These are phyloP conservation scores for Isaurus tuberculatus DNA, from an alignment of 92 coral and sea anemone genomes.

Conservation along the genomic window DNA sequence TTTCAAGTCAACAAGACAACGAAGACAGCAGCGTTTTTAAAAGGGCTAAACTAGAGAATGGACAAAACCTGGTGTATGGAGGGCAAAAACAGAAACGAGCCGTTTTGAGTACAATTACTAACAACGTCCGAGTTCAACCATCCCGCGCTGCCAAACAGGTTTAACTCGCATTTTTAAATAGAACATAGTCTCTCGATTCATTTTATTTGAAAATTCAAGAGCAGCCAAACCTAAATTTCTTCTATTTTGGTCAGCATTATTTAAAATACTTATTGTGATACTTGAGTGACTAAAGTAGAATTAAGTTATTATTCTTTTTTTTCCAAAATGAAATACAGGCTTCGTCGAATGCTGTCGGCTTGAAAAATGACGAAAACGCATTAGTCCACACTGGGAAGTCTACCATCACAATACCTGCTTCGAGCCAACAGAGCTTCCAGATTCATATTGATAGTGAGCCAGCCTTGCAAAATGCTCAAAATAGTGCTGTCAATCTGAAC, in stretches of 20 bases:
- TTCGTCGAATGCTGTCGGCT: slow-evolving; percentile 55
- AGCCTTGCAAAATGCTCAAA: slow-evolving; percentile 56
- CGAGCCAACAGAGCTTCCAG: slow-evolving; percentile 75
- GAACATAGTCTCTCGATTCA: not conserved
- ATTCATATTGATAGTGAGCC: slow-evolving; percentile 87
- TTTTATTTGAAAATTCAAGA: not conserved
- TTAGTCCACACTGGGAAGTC: slow-evolving; percentile 76
- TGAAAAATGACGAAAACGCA: slow-evolving; percentile 93
- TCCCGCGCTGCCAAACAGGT: slow-evolving; percentile 93
- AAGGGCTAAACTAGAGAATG: slow-evolving; percentile 86
- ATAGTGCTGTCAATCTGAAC: slow-evolving; percentile 9
- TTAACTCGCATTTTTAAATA: not conserved
- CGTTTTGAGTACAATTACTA: slow-evolving; percentile 93
- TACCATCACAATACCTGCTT: slow-evolving; percentile 73
- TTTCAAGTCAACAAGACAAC: slow-evolving; percentile 76
- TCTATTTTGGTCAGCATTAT: not conserved
- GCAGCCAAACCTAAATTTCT: not conserved
- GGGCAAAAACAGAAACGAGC: slow-evolving; percentile 89
- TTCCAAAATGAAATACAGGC: slow-evolving; percentile 66
- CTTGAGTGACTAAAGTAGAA: not conserved
- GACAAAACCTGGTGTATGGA: slow-evolving; percentile 66
- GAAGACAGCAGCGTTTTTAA: slow-evolving; percentile 73
- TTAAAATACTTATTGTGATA: not conserved
- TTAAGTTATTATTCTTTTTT: not conserved
- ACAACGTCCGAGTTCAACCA: slow-evolving; percentile 98